These are phyloP conservation scores for Drosophila niveifrons DNA, from an alignment of 2,888 invertebrate species.

Conservation along the genomic window DNA sequence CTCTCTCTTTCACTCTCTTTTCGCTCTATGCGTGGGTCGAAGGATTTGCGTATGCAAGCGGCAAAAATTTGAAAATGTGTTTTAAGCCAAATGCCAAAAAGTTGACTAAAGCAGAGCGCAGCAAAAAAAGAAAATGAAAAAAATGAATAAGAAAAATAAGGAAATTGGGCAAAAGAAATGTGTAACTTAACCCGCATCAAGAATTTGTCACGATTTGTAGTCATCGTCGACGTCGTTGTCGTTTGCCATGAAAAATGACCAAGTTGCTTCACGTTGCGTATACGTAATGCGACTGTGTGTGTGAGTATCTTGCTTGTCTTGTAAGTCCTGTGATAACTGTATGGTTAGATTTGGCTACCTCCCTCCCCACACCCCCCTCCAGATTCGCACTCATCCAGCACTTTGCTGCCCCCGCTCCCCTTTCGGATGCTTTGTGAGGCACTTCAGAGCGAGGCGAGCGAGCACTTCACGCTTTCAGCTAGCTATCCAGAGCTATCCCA, in stretches of 20 bases:
- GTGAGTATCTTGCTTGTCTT: conserved; percentile 35
- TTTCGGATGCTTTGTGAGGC: conserved; percentile 9
- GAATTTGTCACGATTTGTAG: conserved; percentile 81
- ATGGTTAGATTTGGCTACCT: conserved; percentile 62
- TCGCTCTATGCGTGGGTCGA: conserved; percentile 18
- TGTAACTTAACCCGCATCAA: conserved; percentile 79
- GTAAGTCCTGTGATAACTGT: conserved; percentile 66
- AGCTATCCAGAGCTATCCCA: conserved; percentile 37
- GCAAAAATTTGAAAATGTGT: conserved; percentile 60
- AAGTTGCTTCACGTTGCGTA: conserved; percentile 65
- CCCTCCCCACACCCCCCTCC: not conserved
- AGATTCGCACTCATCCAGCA: not conserved
- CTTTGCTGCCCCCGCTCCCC: not conserved
- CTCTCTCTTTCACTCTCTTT: not conserved
- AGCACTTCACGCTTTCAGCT: conserved; percentile 65
- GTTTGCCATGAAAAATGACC: conserved; percentile 76
- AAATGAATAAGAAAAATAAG: conserved; percentile 22
- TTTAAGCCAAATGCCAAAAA: conserved; percentile 65
- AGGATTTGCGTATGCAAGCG: conserved; percentile 39
- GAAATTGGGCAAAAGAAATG: conserved; percentile 57
- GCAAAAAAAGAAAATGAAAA: not conserved
- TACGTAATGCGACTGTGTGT: conserved; percentile 60
- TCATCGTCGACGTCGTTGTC: conserved; percentile 56
- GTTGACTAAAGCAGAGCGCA: conserved; percentile 38
- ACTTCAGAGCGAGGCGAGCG: conserved; percentile 28